Percentiles rank a stretch among this genome's conserved stretches.
phyloP scores from a whole-genome alignment of 2,113 vertebrate genomes.

The Cromileptes altivelis region DNA sequence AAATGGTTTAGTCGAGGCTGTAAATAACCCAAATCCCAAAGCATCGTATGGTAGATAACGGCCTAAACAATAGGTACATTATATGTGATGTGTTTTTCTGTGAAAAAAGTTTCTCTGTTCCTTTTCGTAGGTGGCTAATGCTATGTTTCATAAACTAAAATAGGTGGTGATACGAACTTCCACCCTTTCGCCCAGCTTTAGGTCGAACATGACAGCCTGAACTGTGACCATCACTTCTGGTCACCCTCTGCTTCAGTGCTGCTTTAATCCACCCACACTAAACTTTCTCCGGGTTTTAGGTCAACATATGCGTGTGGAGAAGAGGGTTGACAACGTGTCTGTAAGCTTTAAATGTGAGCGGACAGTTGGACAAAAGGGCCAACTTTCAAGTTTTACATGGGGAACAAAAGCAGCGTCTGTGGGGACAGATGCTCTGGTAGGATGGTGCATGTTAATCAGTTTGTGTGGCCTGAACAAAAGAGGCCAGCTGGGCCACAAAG shows the following conservation, averaged over 20 bases:
- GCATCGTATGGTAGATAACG: neutral
- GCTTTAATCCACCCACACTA: neutral
- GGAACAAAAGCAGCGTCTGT: slow-evolving; percentile 70
- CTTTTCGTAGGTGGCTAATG: neutral
- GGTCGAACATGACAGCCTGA: neutral
- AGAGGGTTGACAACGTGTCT: neutral
- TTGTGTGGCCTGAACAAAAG: slow-evolving; percentile 64
- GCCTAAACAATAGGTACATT: neutral
- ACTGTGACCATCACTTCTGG: neutral
- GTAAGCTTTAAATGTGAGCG: neutral
- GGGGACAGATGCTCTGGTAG: slow-evolving; percentile 70
- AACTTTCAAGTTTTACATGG: slow-evolving; percentile 36
- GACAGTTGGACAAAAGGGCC: slow-evolving; percentile 48
- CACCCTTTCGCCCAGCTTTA: neutral
- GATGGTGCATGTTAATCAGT: slow-evolving; percentile 72
- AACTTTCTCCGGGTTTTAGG: slow-evolving; percentile 14
- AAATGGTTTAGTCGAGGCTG: neutral
- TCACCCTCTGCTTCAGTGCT: neutral
- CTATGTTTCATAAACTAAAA: too few species aligned
- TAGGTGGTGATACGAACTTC: neutral
- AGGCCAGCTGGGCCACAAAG: slow-evolving; percentile 63
- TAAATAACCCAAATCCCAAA: neutral
- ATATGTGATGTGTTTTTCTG: neutral
- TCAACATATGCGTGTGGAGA: neutral
- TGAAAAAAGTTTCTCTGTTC: neutral